Evolutionary conservation across 2,797 vertebrate species (phyloP).

Genomic region (Ibycter americanus): DNA sequence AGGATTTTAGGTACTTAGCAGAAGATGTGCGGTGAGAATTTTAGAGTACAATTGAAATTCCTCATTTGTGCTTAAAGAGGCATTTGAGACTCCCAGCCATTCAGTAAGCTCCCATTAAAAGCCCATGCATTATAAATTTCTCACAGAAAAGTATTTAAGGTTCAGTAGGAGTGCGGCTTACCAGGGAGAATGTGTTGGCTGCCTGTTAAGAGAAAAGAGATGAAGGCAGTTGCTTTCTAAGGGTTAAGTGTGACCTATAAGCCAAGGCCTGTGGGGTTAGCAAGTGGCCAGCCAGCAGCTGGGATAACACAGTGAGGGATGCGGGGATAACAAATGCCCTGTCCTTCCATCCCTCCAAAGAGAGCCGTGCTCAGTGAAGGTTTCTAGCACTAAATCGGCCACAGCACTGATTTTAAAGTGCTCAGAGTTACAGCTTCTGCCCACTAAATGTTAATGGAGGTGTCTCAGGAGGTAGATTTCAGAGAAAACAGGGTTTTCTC

Average conservation of each 20-base stretch:
- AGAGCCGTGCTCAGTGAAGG: not conserved
- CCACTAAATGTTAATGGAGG: not conserved
- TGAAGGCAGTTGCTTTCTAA: not conserved
- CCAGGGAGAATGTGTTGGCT: not conserved
- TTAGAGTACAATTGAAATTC: not conserved
- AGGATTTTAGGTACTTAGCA: not conserved
- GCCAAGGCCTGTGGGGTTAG: not conserved
- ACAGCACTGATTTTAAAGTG: not conserved
- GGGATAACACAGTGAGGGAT: not conserved
- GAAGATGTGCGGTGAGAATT: not conserved
- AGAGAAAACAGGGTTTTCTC: not conserved
- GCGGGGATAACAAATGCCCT: not conserved
- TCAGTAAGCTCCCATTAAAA: slow-evolving; percentile 23
- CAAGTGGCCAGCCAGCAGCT: not conserved
- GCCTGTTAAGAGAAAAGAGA: not conserved
- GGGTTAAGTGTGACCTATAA: not conserved
- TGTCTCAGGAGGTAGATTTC: not conserved
- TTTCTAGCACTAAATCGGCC: not conserved
- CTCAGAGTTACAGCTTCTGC: not conserved
- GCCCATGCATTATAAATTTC: not conserved
- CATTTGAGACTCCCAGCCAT: slow-evolving; percentile 55
- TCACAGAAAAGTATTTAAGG: not conserved
- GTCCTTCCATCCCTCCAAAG: not conserved
- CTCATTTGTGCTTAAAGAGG: slow-evolving; percentile 26
- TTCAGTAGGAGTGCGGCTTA: not conserved